phyloP scores from a whole-genome alignment of 2,113 vertebrate genomes.

The Rhabdomys dilectus region DNA sequence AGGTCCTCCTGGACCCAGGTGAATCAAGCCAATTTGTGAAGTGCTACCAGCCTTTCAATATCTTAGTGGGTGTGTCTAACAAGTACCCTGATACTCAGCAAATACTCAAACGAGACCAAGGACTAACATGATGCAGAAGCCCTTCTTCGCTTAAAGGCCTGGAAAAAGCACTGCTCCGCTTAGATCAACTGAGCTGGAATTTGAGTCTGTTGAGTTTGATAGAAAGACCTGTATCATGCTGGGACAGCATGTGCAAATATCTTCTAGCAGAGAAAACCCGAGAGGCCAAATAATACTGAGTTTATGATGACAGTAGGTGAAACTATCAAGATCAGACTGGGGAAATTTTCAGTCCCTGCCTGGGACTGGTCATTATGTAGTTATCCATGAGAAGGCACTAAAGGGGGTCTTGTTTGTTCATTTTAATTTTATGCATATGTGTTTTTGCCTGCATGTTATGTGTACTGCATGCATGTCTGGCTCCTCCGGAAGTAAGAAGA shows the following conservation, averaged over 20 bases:
- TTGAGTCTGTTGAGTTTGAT: not conserved
- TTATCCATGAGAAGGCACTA: not conserved
- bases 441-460: not conserved
- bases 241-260: not conserved
- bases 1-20: not conserved
- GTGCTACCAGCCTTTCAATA: not conserved
- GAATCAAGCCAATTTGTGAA: not conserved
- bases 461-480: not conserved
- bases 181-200: not conserved
- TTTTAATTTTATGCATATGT: not conserved
- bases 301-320: not conserved
- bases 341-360: too few relatives aligned
- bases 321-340: too few relatives aligned
- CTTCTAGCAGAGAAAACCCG: not conserved
- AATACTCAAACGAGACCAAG: fast-evolving
- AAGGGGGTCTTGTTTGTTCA: not conserved
- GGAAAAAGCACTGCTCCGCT: not conserved
- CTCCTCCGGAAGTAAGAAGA: not conserved
- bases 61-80: not conserved
- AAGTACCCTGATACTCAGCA: not conserved
- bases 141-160: not conserved
- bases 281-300: not conserved
- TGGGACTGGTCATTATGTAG: not conserved
- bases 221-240: not conserved
- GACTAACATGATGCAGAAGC: not conserved